phyloP scores from a whole-genome alignment of 2,113 vertebrate species.

The Gasterosteus nipponicus region DNA sequence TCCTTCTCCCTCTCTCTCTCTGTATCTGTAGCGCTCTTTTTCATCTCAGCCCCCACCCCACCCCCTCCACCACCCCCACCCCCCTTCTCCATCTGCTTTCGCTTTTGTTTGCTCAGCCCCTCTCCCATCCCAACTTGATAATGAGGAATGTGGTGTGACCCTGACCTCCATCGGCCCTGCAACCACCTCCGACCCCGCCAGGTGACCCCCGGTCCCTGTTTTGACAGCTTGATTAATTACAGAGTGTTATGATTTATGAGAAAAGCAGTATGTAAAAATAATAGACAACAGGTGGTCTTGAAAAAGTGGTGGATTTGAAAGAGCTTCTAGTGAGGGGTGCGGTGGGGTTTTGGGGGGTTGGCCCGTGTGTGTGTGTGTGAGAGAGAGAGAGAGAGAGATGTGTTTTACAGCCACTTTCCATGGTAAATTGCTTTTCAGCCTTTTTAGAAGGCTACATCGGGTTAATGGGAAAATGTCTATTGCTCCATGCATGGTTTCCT shows the following conservation, averaged over 20 bases:
- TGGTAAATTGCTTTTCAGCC: conserved; percentile 82
- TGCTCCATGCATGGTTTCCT: conserved; percentile 65
- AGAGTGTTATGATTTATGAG: conserved; percentile 99
- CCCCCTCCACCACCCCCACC: conserved; percentile 80
- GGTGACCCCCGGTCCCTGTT: conserved; percentile 93
- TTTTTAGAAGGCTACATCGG: conserved; percentile 70
- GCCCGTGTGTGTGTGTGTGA: conserved; percentile 26
- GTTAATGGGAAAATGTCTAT: conserved; percentile 84
- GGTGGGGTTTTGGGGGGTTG: conserved; percentile 33
- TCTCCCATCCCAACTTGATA: conserved; percentile 99
- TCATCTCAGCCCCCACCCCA: conserved; percentile 85
- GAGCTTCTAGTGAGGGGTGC: conserved; percentile 57
- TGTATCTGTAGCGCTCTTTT: conserved; percentile 82
- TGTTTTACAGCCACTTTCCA: conserved; percentile 88
- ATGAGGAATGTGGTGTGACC: conserved; percentile 99
- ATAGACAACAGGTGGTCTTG: conserved; percentile 99
- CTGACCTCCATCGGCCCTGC: conserved; percentile 98
- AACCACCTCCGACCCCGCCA: conserved; percentile 94
- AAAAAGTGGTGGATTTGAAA: conserved; percentile 87
- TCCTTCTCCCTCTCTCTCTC: conserved; percentile 84
- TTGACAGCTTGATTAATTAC: conserved; percentile 99
- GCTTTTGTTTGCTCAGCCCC: conserved; percentile 98
- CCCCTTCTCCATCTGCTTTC: conserved; percentile 97
- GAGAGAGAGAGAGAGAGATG: conserved; percentile 58
- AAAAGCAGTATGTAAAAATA: conserved; percentile 99